Conservation (phyloP, 2,113 vertebrate genomes). For the Emydura subglobosa region DNA sequence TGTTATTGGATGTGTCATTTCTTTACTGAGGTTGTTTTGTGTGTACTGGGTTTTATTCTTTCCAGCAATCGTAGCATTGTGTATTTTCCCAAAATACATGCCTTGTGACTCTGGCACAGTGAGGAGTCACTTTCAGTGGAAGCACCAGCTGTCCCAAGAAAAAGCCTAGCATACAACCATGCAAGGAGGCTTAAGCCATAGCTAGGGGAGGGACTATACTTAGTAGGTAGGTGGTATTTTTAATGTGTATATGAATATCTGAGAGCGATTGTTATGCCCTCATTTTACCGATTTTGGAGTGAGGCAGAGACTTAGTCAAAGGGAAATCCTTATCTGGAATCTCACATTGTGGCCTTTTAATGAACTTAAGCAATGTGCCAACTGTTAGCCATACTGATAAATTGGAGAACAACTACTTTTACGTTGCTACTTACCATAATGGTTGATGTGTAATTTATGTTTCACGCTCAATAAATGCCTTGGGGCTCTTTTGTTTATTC, state of each 20-base stretch:
- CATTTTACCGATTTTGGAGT: background rate
- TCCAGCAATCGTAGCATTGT: background rate
- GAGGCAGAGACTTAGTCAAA: background rate
- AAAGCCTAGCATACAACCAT: background rate
- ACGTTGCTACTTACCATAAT: background rate
- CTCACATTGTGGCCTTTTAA: background rate
- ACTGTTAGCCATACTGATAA: background rate
- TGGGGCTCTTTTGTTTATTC: background rate
- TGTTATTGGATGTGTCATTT: background rate
- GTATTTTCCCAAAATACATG: background rate
- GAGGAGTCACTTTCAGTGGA: background rate
- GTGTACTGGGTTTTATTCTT: background rate
- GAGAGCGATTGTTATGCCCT: background rate
- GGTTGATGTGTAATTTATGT: background rate
- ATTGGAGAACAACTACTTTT: background rate
- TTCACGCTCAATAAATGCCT: background rate
- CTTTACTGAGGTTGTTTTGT: background rate
- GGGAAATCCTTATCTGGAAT: background rate
- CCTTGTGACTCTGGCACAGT: too few relatives aligned
- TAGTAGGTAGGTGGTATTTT: rapidly evolving
- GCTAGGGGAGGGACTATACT: background rate
- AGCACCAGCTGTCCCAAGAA: background rate
- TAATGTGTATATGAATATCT: background rate
- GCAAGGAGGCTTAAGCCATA: background rate
- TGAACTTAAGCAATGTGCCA: background rate